phyloP scores from a whole-genome alignment of 1,140 invertebrate species.

The Diachasmimorpha longicaudata region DNA sequence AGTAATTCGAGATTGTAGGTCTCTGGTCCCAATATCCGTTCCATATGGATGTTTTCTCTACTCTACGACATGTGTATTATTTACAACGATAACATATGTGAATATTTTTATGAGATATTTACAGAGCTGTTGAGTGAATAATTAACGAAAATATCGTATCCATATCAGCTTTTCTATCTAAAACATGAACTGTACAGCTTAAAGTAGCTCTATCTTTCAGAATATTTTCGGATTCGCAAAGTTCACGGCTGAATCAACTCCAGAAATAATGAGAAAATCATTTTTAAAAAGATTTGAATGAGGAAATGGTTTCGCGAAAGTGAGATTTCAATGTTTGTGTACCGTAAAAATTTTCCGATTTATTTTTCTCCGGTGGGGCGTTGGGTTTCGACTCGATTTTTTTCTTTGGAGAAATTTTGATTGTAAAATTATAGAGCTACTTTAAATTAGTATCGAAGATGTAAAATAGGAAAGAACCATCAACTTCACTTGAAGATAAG shows the following conservation, averaged over 20 bases:
- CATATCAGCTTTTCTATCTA: background rate
- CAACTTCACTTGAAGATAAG: no score
- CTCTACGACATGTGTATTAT: conserved; percentile 17
- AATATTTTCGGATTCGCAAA: background rate
- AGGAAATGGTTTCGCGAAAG: no score
- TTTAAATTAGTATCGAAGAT: no score
- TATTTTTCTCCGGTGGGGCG: no score
- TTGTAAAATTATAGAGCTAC: background rate
- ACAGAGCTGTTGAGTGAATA: background rate
- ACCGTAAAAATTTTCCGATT: no score
- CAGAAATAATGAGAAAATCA: background rate
- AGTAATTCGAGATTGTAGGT: background rate
- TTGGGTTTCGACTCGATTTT: background rate
- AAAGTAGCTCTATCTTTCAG: background rate
- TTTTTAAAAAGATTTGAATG: no score
- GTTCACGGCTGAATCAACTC: background rate
- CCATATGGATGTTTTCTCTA: background rate
- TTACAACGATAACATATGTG: background rate
- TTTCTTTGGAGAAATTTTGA: background rate
- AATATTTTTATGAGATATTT: background rate
- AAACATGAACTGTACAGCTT: background rate
- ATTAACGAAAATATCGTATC: background rate
- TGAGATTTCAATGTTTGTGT: no score
- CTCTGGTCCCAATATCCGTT: background rate
- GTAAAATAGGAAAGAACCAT: no score